Percentiles rank a stretch among this genome's conserved stretches.
These are phyloP conservation scores for Camponotus pennsylvanicus DNA, from an alignment of 1,140 invertebrate species.

Conservation along the genomic window DNA sequence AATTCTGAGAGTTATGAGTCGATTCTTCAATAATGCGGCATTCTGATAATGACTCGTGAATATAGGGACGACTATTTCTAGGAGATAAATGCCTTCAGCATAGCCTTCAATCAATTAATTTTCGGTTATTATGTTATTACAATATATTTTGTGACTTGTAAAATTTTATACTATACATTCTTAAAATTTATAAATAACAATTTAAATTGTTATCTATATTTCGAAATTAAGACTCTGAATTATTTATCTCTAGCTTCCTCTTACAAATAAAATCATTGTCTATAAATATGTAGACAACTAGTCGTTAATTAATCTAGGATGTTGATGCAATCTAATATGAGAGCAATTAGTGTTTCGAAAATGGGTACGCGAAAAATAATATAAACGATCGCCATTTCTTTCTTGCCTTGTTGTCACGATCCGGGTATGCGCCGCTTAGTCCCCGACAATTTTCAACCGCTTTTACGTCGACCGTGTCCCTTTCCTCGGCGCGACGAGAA, in stretches of 20 bases:
- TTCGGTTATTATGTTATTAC: background rate
- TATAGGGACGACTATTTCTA: background rate
- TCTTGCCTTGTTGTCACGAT: background rate
- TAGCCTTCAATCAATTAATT: background rate
- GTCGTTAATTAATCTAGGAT: background rate
- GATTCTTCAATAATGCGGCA: constrained; percentile 15
- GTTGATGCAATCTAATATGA: background rate
- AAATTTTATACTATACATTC: background rate
- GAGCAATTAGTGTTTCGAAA: constrained; percentile 14
- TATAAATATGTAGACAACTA: background rate
- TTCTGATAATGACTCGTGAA: background rate
- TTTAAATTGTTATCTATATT: background rate
- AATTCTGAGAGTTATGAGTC: background rate
- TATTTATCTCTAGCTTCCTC: background rate
- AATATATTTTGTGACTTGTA: background rate
- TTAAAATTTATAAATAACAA: background rate
- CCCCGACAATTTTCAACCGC: constrained; percentile 63
- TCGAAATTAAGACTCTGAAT: background rate
- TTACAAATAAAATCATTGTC: background rate
- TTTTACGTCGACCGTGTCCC: constrained; percentile 60
- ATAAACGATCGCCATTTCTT: background rate
- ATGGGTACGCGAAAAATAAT: background rate
- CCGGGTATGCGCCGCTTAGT: background rate
- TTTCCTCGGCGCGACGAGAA: constrained; percentile 50
- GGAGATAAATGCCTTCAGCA: background rate